These are phyloP conservation scores for Cataglyphis cursor DNA, from an alignment of 2,888 invertebrate species.

Conservation along the genomic window DNA sequence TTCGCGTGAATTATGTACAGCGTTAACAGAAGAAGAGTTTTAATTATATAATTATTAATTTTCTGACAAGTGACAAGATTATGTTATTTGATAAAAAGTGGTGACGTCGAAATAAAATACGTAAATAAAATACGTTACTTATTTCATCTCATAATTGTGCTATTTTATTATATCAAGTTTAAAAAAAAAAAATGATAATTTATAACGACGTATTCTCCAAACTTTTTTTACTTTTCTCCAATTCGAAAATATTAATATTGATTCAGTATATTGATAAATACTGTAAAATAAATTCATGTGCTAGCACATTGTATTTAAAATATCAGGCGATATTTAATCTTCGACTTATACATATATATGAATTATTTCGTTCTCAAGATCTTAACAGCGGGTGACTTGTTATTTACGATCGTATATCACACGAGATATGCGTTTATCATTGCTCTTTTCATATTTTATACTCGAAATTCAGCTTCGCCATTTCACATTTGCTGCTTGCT, in stretches of 20 bases:
- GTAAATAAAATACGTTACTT: not conserved
- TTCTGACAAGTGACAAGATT: not conserved
- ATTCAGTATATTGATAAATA: not conserved
- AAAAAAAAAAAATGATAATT: not conserved
- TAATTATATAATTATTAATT: not conserved
- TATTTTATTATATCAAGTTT: not conserved
- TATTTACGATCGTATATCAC: conserved; percentile 37
- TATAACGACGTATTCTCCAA: not conserved
- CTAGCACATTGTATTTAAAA: not conserved
- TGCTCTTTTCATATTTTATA: conserved; percentile 55
- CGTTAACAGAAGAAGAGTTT: not conserved
- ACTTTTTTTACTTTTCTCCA: not conserved
- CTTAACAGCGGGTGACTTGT: not conserved
- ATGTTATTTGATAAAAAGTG: not conserved
- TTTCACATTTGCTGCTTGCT: conserved; percentile 66
- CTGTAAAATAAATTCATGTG: not conserved
- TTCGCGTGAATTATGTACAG: conserved; percentile 12
- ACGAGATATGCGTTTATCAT: conserved; percentile 21
- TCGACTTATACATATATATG: conserved; percentile 3
- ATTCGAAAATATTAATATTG: not conserved
- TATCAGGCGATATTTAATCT: not conserved
- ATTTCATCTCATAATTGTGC: not conserved
- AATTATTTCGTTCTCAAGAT: conserved; percentile 25
- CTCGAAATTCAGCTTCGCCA: conserved; percentile 66
- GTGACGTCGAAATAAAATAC: not conserved